Evolutionary conservation across 2,888 invertebrate species (phyloP).

Genomic region (Cheilosia grossa): DNA sequence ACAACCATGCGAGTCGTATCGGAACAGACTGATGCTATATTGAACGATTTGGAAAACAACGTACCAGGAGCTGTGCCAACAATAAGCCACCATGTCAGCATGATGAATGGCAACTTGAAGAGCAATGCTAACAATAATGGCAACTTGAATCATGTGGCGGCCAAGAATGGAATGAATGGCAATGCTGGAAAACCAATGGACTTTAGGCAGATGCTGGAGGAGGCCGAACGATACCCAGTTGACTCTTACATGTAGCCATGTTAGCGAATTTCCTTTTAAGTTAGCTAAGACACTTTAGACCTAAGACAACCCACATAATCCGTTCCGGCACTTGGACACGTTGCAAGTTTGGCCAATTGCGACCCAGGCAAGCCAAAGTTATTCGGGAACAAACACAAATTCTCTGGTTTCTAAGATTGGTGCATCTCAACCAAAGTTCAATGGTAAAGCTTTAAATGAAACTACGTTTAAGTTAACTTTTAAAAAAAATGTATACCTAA

Average conservation of each 20-base stretch:
- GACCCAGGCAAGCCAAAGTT: neutral
- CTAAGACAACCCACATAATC: too few relatives aligned
- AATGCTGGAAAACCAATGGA: slow-evolving; percentile 79
- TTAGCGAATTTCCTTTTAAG: neutral
- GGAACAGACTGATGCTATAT: slow-evolving; percentile 80
- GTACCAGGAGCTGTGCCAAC: slow-evolving; percentile 83
- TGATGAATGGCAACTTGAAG: slow-evolving; percentile 82
- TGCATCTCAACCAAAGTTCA: slow-evolving; percentile 6
- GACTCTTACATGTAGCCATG: slow-evolving; percentile 81
- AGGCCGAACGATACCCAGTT: slow-evolving; percentile 82
- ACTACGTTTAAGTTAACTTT: neutral
- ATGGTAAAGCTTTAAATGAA: slow-evolving; percentile 61
- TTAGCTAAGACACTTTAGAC: neutral
- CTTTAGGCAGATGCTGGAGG: slow-evolving; percentile 82
- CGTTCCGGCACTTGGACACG: neutral
- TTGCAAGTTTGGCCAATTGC: neutral
- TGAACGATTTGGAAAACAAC: slow-evolving; percentile 82
- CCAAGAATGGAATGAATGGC: slow-evolving; percentile 79
- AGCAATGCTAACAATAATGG: slow-evolving; percentile 75
- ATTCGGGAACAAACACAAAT: neutral
- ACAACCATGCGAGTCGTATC: slow-evolving; percentile 49
- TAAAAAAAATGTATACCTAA: neutral
- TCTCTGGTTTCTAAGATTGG: neutral
- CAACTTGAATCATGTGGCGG: slow-evolving; percentile 44
- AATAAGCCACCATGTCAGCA: slow-evolving; percentile 83